Percentiles rank a stretch among this genome's conserved stretches.
Conservation (phyloP, 2,113 vertebrate species). For the Mustelus asterias region DNA sequence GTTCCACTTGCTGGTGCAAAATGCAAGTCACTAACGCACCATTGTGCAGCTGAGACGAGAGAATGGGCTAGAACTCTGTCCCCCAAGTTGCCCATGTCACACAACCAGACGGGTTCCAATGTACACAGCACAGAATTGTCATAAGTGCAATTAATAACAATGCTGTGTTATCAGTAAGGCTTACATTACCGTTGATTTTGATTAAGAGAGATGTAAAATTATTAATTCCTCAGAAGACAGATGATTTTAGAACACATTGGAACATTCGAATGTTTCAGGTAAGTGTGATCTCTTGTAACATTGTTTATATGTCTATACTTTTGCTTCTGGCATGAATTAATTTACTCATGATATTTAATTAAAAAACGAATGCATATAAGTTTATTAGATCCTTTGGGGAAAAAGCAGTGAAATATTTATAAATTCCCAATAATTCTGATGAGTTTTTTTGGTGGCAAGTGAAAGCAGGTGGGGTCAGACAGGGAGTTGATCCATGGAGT, state of each 20-base stretch:
- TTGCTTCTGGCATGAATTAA: background rate
- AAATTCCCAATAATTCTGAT: too few species aligned
- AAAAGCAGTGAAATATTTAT: too few species aligned
- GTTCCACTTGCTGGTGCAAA: background rate
- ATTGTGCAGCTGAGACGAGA: background rate
- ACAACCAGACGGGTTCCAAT: background rate
- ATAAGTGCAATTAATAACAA: background rate
- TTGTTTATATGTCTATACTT: background rate
- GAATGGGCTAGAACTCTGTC: background rate
- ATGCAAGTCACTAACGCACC: background rate
- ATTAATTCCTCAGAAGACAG: background rate
- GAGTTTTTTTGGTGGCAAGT: too few species aligned
- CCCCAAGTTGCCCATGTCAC: background rate
- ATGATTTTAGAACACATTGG: too few species aligned
- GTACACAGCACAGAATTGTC: background rate
- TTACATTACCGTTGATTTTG: background rate
- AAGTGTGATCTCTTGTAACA: too few species aligned
- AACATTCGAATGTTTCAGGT: too few species aligned
- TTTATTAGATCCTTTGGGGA: too few species aligned
- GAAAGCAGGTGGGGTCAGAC: too few species aligned
- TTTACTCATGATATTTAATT: too few species aligned
- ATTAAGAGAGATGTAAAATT: background rate
- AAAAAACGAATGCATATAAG: too few species aligned
- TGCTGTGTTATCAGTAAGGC: background rate
- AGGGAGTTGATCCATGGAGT: background rate